Evolutionary conservation across 2,797 vertebrate genomes (phyloP), one percentile per base, ranked within the genome.

Genomic region (Pseudochromis fuscus): DNA sequence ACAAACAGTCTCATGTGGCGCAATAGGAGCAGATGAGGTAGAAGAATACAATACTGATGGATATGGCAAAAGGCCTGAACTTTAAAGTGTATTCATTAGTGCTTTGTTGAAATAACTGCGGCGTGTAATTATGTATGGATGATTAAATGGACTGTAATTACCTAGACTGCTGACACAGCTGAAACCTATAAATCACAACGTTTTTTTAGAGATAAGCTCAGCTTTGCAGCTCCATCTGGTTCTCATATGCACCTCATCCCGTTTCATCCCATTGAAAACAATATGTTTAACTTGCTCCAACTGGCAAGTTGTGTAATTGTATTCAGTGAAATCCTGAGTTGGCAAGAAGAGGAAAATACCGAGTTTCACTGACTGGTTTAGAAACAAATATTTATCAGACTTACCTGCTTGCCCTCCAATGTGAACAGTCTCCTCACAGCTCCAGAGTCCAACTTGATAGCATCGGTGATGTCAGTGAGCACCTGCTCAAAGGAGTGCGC

Each of bases 401-500:
- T 86, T 92, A 99, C 98, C 96, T 98, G 98, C 79, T 96, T 99
- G 75, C 98, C 98, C 33, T 98, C 97, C 90, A 99, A 88, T 0
- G 98, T 99, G 87, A 96, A 98, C 57, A 99, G 95, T 79, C 96
- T 96, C 92, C 96, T 99, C 81, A 99, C 97, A 35, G 96, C 94
- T 5, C 98, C 98, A 0, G 97, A 97, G 91, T 99, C 98, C 87
- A 99, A 81, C 87, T 99, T 99, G 94, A 99, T 97, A 60, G 98
- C 97, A 38, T 98, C 96, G 0, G 98, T 99, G 93, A 99, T 98
- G 87, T 99, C 98, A 0, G 96, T 97, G 84, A 99, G 92, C 81
- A 99, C 98, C 86, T 99, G 98, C 15, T 99, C 98, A 0, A 99
- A 98, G 79, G 97, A 99, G 90, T 99, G 98, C 0, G 97, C 98